phyloP scores from a whole-genome alignment of 2,888 invertebrate genomes.

The Stenolophus ochropezus region DNA sequence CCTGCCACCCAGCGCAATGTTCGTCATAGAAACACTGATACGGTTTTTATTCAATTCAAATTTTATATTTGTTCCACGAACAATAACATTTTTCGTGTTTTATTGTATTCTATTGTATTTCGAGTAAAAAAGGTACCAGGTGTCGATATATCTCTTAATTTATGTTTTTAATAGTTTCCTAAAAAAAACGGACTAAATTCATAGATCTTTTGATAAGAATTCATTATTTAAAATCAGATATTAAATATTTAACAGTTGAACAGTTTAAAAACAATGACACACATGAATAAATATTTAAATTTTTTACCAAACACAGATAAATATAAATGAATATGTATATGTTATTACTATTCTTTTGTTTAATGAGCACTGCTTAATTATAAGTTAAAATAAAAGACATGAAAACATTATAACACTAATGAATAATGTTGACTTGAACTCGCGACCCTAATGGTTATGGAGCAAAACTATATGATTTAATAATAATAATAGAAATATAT shows the following conservation, averaged over 20 bases:
- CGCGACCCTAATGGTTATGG: no score
- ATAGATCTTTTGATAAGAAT: background rate
- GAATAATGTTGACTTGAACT: no score
- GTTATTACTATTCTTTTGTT: no score
- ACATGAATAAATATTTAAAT: background rate
- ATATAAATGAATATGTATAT: no score
- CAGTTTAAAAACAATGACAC: background rate
- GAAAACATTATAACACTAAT: no score
- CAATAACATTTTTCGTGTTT: constrained; percentile 5
- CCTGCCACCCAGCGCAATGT: constrained; percentile 65
- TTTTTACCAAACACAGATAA: background rate
- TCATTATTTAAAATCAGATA: background rate
- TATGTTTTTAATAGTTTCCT: background rate
- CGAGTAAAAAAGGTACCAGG: background rate
- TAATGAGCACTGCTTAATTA: no score
- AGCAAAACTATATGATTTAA: no score
- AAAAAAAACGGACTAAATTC: background rate
- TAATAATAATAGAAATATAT: no score
- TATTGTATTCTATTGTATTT: constrained; percentile 10
- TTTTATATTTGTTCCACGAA: constrained; percentile 17
- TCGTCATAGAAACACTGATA: constrained; percentile 18
- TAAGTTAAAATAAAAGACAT: no score
- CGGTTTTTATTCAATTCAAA: constrained; percentile 22
- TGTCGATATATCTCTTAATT: constrained; percentile 1
- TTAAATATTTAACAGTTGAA: background rate